These are phyloP conservation scores for fruit fly (Drosophila melanogaster) DNA, from an alignment of 1,140 invertebrate genomes.

Conservation along the genomic window DNA sequence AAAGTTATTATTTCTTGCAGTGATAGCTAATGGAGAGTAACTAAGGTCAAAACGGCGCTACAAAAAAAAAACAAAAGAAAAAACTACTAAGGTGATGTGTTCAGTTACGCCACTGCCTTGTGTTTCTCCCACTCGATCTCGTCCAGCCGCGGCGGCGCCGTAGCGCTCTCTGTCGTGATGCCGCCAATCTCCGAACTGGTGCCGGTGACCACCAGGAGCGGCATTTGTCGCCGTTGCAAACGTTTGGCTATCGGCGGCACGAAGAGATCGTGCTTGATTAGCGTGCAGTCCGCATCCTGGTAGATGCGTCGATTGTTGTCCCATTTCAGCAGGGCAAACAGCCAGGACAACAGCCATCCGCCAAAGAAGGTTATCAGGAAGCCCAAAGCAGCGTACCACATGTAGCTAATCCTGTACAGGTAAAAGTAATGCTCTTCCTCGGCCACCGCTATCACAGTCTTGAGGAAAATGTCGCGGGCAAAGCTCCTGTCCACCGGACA, in stretches of 20 bases:
- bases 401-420: constrained; percentile 89
- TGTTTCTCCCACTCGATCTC: constrained; percentile 38
- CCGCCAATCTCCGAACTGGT: constrained; percentile 61
- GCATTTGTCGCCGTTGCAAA: constrained; percentile 69
- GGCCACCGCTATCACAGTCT: background rate
- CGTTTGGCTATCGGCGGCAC: constrained; percentile 87
- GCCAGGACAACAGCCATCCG: constrained; percentile 87
- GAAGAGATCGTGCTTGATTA: constrained; percentile 87
- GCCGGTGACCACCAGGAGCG: constrained; percentile 65
- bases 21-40: background rate
- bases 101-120: constrained; percentile 33
- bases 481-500: constrained; percentile 84
- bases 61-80: background rate
- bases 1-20: background rate
- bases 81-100: background rate
- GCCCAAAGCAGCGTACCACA: constrained; percentile 93
- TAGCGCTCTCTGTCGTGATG: constrained; percentile 9
- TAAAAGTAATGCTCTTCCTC: constrained; percentile 65
- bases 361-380: constrained; percentile 88
- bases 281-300: constrained; percentile 50
- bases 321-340: constrained; percentile 67
- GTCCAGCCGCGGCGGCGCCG: constrained; percentile 4
- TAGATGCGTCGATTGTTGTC: constrained; percentile 73
- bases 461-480: constrained; percentile 24
- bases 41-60: background rate